A percentile compares a stretch with the other conserved stretches of the same genome.
These are phyloP conservation scores for Erithacus rubecula DNA, from an alignment of 2,797 vertebrate genomes.

Conservation along the genomic window DNA sequence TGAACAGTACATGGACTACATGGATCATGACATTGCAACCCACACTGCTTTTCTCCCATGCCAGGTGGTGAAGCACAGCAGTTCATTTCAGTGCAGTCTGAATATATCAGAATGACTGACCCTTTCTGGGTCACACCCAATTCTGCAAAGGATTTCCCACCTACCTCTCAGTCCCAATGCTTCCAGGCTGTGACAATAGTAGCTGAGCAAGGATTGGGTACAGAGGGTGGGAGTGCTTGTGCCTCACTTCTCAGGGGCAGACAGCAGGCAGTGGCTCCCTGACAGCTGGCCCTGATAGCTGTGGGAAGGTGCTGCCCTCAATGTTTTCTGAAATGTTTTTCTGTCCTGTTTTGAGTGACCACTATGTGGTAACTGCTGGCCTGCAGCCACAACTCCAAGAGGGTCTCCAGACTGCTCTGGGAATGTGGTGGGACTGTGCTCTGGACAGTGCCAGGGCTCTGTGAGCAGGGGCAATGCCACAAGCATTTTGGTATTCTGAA, in stretches of 20 bases:
- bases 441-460: background rate
- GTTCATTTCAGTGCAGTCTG: background rate
- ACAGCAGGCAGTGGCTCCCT: background rate
- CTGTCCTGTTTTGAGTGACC: background rate
- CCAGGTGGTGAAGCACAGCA: background rate
- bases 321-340: background rate
- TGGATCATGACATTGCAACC: background rate
- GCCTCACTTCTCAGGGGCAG: background rate
- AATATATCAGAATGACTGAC: background rate
- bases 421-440: background rate
- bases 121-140: background rate
- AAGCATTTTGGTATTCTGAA: fast-evolving
- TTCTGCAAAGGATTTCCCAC: background rate
- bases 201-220: background rate
- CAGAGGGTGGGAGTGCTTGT: background rate
- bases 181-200: background rate
- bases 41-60: background rate
- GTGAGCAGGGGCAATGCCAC: background rate
- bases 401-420: background rate
- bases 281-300: background rate
- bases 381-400: background rate
- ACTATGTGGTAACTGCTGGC: background rate
- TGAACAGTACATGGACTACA: background rate
- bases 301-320: background rate
- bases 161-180: background rate